Evolutionary conservation across 2,797 vertebrate species (phyloP).

Genomic region (Acanthiza pusilla): DNA sequence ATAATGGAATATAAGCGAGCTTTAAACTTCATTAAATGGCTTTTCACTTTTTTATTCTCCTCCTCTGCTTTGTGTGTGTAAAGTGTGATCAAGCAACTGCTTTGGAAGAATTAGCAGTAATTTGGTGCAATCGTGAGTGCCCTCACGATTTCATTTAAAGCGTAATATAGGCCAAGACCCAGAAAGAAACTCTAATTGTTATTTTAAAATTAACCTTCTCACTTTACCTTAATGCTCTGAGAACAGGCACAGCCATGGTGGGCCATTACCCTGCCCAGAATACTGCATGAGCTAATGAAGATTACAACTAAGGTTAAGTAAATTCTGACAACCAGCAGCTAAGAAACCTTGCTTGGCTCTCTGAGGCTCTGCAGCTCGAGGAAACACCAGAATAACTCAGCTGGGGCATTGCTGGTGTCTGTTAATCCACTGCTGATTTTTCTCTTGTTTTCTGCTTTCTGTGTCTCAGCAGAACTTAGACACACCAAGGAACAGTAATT

Average conservation of each 20-base stretch:
- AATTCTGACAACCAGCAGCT: not conserved
- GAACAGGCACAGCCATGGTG: not conserved
- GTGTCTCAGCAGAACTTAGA: not conserved
- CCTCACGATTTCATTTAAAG: slow-evolving; percentile 54
- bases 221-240: slow-evolving; percentile 5
- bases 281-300: not conserved
- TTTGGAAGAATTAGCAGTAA: slow-evolving; percentile 43
- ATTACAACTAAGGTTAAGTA: not conserved
- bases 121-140: slow-evolving; percentile 50
- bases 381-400: not conserved
- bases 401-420: not conserved
- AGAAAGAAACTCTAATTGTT: slow-evolving; percentile 54
- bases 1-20: slow-evolving; percentile 28
- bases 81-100: slow-evolving; percentile 50
- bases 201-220: slow-evolving; percentile 64
- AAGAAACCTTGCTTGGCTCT: not conserved
- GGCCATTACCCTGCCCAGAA: not conserved
- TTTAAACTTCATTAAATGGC: slow-evolving; percentile 49
- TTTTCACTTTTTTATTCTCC: not conserved
- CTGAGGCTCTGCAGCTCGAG: not conserved
- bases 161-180: slow-evolving; percentile 21
- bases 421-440: not conserved
- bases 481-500: not conserved
- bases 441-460: not conserved
- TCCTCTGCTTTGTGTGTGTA: slow-evolving; percentile 33